Evolutionary conservation across 2,113 vertebrate species (phyloP).

Genomic region (Abramis brama): DNA sequence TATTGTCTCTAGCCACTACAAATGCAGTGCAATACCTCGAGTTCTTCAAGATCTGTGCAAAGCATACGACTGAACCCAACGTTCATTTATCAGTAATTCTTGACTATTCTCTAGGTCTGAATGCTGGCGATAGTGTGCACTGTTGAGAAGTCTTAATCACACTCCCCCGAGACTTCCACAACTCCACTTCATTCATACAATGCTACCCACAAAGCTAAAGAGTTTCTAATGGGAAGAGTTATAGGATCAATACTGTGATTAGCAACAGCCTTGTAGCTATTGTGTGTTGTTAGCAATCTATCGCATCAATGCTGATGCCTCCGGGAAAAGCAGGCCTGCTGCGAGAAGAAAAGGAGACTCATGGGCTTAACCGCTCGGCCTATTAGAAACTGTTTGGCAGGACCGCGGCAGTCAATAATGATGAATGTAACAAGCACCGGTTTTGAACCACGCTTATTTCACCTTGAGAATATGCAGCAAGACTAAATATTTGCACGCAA

Average conservation of each 20-base stretch:
- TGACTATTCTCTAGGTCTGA: constrained; percentile 59
- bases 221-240: constrained; percentile 76
- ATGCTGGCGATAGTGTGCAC: constrained; percentile 67
- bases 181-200: constrained; percentile 74
- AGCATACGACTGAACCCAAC: background rate
- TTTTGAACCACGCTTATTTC: constrained; percentile 4
- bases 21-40: background rate
- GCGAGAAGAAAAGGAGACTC: constrained; percentile 47
- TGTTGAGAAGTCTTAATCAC: constrained; percentile 62
- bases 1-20: background rate
- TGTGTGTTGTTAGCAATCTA: constrained; percentile 74
- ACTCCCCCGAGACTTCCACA: constrained; percentile 65
- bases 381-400: constrained; percentile 26
- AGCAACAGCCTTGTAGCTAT: constrained; percentile 78
- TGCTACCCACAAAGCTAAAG: constrained; percentile 74
- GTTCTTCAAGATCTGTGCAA: background rate
- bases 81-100: constrained; percentile 64
- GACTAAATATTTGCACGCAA: background rate
- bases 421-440: constrained; percentile 11
- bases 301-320: constrained; percentile 68
- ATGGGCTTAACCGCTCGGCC: constrained; percentile 16
- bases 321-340: constrained; percentile 48
- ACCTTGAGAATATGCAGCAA: constrained; percentile 7
- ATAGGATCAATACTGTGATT: constrained; percentile 81
- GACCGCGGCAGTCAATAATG: background rate